Conservation (phyloP, 1,140 invertebrate species). For the Harlomillsia oculata region DNA sequence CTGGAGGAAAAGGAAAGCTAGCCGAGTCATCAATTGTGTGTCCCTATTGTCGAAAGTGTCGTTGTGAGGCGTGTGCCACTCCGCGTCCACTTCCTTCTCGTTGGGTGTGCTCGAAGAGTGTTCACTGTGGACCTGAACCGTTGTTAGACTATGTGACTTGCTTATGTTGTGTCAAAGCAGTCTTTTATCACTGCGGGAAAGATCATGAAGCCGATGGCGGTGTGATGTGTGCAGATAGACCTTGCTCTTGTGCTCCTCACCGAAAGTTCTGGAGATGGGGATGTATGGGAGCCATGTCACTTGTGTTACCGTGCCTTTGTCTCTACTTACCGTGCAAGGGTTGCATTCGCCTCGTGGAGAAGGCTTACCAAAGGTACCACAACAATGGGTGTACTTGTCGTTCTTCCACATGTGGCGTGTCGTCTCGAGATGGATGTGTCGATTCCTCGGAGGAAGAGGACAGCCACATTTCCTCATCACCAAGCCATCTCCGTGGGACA, state of each 20-base stretch:
- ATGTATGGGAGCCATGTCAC: slow-evolving; percentile 65
- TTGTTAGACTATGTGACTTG: slow-evolving; percentile 79
- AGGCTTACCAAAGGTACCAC: slow-evolving; percentile 66
- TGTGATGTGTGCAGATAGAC: slow-evolving; percentile 66
- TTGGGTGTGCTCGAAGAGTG: slow-evolving; percentile 79
- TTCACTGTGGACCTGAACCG: slow-evolving; percentile 73
- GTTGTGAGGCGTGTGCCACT: slow-evolving; percentile 74
- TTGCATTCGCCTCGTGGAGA: slow-evolving; percentile 64
- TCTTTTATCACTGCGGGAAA: slow-evolving; percentile 83
- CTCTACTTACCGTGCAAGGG: slow-evolving; percentile 84
- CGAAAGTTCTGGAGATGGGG: slow-evolving; percentile 64
- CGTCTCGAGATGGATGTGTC: not conserved
- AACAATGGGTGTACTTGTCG: slow-evolving; percentile 56
- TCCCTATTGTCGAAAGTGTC: slow-evolving; percentile 69
- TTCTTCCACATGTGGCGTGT: not conserved
- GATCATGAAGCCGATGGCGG: slow-evolving; percentile 55
- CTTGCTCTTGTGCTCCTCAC: slow-evolving; percentile 69
- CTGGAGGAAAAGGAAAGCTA: slow-evolving; percentile 38
- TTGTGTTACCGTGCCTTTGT: slow-evolving; percentile 75
- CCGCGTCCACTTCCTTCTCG: slow-evolving; percentile 69
- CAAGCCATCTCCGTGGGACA: too few species aligned
- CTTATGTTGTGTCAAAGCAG: slow-evolving; percentile 81
- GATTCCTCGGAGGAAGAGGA: slow-evolving; percentile 28
- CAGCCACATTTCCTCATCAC: too few species aligned
- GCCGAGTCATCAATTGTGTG: slow-evolving; percentile 60